phyloP scores from a whole-genome alignment of 2,888 invertebrate genomes.

The Eumerus sabulonum region DNA sequence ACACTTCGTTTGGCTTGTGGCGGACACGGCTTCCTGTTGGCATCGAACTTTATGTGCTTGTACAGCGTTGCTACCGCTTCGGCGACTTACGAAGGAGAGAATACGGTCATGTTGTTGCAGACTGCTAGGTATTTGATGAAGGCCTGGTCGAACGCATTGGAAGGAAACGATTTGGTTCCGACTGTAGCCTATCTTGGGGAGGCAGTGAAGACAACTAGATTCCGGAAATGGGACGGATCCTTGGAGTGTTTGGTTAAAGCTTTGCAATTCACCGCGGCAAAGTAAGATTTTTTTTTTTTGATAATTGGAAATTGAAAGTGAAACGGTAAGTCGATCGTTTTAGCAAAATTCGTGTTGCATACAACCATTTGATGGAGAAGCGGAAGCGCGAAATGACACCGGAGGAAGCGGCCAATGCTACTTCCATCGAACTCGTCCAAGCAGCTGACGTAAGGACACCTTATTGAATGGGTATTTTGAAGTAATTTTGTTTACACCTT shows the following conservation, averaged over 20 bases:
- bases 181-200: constrained; percentile 84
- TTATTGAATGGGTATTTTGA: not conserved
- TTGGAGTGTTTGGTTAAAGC: constrained; percentile 76
- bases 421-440: constrained; percentile 87
- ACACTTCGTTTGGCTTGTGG: constrained; percentile 93
- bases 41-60: constrained; percentile 90
- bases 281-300: constrained; percentile 72
- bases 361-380: constrained; percentile 84
- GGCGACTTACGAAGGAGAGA: constrained; percentile 97
- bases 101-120: constrained; percentile 94
- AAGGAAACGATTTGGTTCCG: constrained; percentile 81
- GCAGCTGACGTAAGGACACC: constrained; percentile 85
- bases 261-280: constrained; percentile 78
- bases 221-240: constrained; percentile 71
- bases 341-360: constrained; percentile 85
- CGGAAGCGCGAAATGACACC: constrained; percentile 82
- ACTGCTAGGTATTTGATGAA: constrained; percentile 91
- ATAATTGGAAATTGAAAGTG: not conserved
- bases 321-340: not conserved
- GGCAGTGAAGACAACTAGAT: constrained; percentile 49
- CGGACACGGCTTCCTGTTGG: constrained; percentile 95
- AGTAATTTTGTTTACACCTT: not conserved
- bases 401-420: constrained; percentile 91
- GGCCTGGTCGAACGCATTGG: constrained; percentile 84
- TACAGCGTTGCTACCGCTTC: constrained; percentile 91